A percentile compares a stretch with the other conserved stretches of the same genome.
Evolutionary conservation across 1,140 invertebrate genomes (phyloP).

Genomic region (Hypothenemus hampei): DNA sequence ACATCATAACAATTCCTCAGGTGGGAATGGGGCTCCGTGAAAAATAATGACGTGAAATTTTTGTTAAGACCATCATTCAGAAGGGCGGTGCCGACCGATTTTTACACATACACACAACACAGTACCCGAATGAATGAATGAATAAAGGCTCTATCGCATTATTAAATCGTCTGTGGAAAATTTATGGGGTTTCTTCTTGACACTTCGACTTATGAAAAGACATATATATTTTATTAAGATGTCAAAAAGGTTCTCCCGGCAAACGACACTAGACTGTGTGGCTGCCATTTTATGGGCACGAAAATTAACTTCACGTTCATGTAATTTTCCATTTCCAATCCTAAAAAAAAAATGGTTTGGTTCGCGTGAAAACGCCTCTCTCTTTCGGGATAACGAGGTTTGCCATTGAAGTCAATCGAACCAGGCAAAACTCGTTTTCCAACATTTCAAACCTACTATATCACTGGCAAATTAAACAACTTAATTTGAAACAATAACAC

Average conservation of each 20-base stretch:
- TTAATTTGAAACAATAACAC: too few species aligned
- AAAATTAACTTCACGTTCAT: background rate
- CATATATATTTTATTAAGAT: conserved; percentile 26
- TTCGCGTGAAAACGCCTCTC: conserved; percentile 22
- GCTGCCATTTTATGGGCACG: background rate
- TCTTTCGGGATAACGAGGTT: conserved; percentile 23
- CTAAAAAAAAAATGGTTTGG: conserved; percentile 24
- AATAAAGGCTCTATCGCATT: too few species aligned
- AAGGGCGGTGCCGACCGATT: conserved; percentile 30
- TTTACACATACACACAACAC: conserved; percentile 25
- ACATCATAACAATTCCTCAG: conserved; percentile 37
- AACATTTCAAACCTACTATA: background rate
- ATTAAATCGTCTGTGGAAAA: conserved; percentile 23
- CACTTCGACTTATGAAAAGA: conserved; percentile 10
- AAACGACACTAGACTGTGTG: background rate
- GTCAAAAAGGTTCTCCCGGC: too few species aligned
- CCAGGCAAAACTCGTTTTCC: background rate
- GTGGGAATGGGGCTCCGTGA: conserved; percentile 28
- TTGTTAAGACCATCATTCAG: conserved; percentile 26
- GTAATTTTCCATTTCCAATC: conserved; percentile 24
- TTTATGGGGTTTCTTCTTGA: conserved; percentile 32
- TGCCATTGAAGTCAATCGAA: conserved; percentile 24
- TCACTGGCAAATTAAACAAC: too few species aligned
- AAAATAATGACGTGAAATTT: conserved; percentile 32
- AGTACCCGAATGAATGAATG: conserved; percentile 23